Evolutionary conservation across 2,797 vertebrate species (phyloP), one percentile per base, ranked within the genome.

Genomic region (Syngnathus acus): DNA sequence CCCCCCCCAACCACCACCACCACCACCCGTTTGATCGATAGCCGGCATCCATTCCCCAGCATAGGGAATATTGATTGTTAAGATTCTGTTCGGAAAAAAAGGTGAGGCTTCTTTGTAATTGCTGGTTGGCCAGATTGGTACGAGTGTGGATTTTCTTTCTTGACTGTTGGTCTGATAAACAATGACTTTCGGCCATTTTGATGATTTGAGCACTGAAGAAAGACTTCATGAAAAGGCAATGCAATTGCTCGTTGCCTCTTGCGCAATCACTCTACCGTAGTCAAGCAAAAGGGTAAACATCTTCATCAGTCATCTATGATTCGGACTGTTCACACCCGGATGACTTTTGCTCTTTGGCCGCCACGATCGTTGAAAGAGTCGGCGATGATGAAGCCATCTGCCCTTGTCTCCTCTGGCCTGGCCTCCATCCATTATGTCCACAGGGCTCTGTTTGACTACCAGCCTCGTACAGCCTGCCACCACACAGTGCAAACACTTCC

Each of bases 371-470:
- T 85, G 74, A 88, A 86, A 84, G 80, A 57, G 75, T 81, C 79
- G 77, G 74, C 11, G 75, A 84, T 82, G 83, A 89, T 84, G 68
- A 80, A 85, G 79, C 83, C 83, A 82, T 87, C 81, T 85, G 82
- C 79, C 77, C 72, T 66, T 11, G 54, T 79, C 80, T 77, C 74
- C 77, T 76, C 68, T 74, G 72, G 70, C 72, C 73, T 85, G 84
- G 83, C 87, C 74, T 80, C 68, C 65, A 53, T 85, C 87, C 86
- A 81, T 82, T 85, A 73, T 84, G 86, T 88, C 86, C 81, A 86
- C 88, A 88, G 67, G 62, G 65, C 74, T 75, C 71, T 88, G 86
- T 89, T 86, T 88, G 86, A 85, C 73, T 69, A 85, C 77, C 78
- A 75, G 69, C 73, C 80, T 80, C 68, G 68, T 69, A 67, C 45